phyloP scores from a whole-genome alignment of 2,113 vertebrate genomes.

The Raphicerus campestris region DNA sequence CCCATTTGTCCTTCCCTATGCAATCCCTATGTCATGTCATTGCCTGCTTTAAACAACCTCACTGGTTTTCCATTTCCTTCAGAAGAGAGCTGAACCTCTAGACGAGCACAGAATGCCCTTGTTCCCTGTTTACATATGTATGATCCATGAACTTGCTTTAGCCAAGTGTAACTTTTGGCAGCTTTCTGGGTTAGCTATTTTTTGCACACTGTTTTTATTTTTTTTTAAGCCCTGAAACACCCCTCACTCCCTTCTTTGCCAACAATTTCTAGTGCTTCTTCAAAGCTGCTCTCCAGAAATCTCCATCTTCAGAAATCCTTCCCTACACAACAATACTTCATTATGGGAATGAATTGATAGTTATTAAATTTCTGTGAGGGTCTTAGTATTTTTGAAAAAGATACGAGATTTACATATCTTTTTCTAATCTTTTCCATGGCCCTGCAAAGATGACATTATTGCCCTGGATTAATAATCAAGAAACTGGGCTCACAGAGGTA shows the following conservation, averaged over 20 bases:
- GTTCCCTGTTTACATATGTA: background rate
- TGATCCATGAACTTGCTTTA: background rate
- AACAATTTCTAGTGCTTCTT: background rate
- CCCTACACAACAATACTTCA: background rate
- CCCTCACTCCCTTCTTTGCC: background rate
- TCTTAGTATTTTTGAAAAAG: background rate
- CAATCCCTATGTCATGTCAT: background rate
- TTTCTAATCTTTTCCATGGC: background rate
- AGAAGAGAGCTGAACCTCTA: background rate
- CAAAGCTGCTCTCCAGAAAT: background rate
- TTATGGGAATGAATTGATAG: background rate
- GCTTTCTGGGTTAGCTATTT: background rate
- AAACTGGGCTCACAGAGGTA: background rate
- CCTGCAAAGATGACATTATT: background rate
- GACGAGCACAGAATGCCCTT: background rate
- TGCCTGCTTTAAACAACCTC: background rate
- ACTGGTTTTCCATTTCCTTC: background rate
- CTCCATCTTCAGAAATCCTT: background rate
- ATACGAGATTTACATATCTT: background rate
- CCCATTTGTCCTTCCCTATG: background rate
- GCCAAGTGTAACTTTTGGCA: background rate
- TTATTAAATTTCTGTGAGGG: background rate
- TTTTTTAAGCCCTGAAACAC: background rate
- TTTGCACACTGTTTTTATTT: background rate
- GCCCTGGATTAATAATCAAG: background rate